Percentiles rank a stretch among this genome's conserved stretches.
phyloP scores from a whole-genome alignment of 2,888 invertebrate species.

The Chironomus tentans region DNA sequence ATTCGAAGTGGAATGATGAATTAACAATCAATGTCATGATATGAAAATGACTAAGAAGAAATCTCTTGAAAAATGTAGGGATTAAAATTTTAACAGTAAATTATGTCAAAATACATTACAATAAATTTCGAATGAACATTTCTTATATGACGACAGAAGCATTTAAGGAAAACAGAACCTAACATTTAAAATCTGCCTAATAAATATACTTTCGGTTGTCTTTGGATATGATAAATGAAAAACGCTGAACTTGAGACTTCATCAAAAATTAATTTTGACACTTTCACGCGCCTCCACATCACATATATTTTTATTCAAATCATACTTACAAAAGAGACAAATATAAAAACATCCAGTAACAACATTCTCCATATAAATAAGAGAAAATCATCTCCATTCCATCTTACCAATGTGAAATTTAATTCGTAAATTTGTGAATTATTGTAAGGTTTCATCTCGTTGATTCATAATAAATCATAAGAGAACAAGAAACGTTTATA shows the following conservation, averaged over 20 bases:
- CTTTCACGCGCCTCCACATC: background rate
- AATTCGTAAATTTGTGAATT: constrained; percentile 15
- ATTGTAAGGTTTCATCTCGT: constrained; percentile 4
- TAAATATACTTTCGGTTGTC: too few species aligned
- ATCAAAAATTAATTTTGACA: constrained; percentile 12
- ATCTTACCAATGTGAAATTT: background rate
- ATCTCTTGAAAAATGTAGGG: too few species aligned
- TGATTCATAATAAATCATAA: constrained; percentile 12
- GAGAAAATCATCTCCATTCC: background rate
- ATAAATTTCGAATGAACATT: too few species aligned
- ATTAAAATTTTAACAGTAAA: too few species aligned
- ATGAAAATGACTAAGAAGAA: too few species aligned
- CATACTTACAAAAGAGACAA: background rate
- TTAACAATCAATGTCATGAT: too few species aligned
- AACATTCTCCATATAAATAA: background rate
- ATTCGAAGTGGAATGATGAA: too few species aligned
- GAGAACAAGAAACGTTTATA: background rate
- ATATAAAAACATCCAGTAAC: too few species aligned
- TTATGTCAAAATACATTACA: too few species aligned
- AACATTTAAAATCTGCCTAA: too few species aligned
- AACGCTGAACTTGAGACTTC: background rate
- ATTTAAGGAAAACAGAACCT: too few species aligned
- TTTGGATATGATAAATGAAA: background rate
- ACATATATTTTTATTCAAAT: background rate
- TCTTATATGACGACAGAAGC: too few species aligned